Evolutionary conservation across 2,113 vertebrate species (phyloP).

Genomic region (Salvelinus sp.): DNA sequence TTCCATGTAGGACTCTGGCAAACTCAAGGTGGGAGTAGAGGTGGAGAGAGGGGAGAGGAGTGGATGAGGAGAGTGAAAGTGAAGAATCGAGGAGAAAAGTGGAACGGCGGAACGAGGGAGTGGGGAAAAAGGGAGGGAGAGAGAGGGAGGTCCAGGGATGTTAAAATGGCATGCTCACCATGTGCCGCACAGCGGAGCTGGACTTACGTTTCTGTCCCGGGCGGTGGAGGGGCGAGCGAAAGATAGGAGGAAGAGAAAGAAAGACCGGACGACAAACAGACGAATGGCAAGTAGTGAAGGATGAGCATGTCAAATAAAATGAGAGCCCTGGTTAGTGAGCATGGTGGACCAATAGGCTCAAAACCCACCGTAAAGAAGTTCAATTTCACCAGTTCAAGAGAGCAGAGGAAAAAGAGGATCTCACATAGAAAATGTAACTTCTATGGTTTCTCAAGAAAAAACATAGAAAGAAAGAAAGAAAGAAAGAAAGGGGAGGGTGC

Average conservation of each 20-base stretch:
- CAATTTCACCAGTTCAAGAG: not conserved
- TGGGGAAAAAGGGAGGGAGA: not conserved
- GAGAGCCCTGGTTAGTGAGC: not conserved
- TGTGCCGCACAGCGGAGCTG: slow-evolving; percentile 78
- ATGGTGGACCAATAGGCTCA: not conserved
- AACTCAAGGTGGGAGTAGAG: slow-evolving; percentile 26
- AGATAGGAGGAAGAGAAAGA: slow-evolving; percentile 29
- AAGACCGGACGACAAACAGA: slow-evolving; percentile 43
- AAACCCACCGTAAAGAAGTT: not conserved
- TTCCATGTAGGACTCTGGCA: not conserved
- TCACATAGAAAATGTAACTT: slow-evolving; percentile 6
- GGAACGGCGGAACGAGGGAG: not conserved
- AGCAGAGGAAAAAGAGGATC: not conserved
- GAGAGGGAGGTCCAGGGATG: not conserved
- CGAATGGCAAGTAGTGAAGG: slow-evolving; percentile 28
- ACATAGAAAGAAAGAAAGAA: not conserved
- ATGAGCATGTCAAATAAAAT: slow-evolving; percentile 5
- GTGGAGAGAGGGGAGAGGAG: not conserved
- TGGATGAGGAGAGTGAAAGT: slow-evolving; percentile 7
- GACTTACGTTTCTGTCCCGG: slow-evolving; percentile 79
- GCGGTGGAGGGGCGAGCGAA: slow-evolving; percentile 27
- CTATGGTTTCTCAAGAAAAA: not conserved
- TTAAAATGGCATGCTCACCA: slow-evolving; percentile 70
- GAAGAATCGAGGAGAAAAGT: not conserved
- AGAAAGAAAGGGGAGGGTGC: too few relatives aligned